Evolutionary conservation across 1,140 invertebrate species (phyloP), one percentile per base, ranked within the genome.

Genomic region (Ceratina australensis): DNA sequence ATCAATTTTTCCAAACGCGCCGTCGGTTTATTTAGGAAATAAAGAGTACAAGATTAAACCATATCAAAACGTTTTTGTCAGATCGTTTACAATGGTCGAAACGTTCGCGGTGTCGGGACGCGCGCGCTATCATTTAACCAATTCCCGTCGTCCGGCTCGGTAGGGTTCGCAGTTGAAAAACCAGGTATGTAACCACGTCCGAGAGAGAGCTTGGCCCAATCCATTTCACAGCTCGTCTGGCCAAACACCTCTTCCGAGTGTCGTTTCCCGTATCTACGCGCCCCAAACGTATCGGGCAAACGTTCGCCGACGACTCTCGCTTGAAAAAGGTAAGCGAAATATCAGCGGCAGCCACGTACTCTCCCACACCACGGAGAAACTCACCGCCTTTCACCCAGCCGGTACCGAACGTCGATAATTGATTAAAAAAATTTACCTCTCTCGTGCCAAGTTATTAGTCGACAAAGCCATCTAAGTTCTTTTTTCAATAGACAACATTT

Each of bases 171-270:
- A 66, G 64, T 66, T 50, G 64, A 66, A 66, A 66, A 50, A 66
- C 22, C 47, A 47, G 22, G 64, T 42, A 42, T 42, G 33, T 54
- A 7, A 13, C 52, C 13, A 54, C 24, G 24, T 54, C 10, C 20
- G 65, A 28, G n/a, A 54, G 47, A 0, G 50, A 20, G 50, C 49
- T 47, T 52, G 50, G 26, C 10, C 66, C 56, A 59, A 76, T 71
- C 74, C 74, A 76, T 76, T 76, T 76, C 74, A 76, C 74, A 76
- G 74, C 66, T 76, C 74, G 74, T 61, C 74, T 76, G 26, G 33
- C 57, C 74, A 71, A 76, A 76, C 56, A 71, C 74, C 74, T 52
- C 59, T 76, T 60, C 42, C 74, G 59, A 63, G 71, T 52, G 59
- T 72, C 71, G 66, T 76, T 76, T 69, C 74, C 56, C 74, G 56